Percentiles rank a stretch among this genome's conserved stretches.
These are phyloP conservation scores for Agrochola litura DNA, from an alignment of 2,888 invertebrate species.

Conservation along the genomic window DNA sequence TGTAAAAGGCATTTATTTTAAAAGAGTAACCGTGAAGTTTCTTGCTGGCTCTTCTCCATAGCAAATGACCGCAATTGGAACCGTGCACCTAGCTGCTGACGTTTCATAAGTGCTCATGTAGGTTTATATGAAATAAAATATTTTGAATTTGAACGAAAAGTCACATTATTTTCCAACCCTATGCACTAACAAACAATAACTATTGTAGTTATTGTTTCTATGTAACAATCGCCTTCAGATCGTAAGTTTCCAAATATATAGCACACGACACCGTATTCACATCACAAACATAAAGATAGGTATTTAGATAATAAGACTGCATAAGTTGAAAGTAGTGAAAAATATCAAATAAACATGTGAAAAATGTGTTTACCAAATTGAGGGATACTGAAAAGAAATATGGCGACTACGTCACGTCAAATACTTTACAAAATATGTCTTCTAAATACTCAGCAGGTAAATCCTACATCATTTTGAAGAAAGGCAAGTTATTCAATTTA, in stretches of 20 bases:
- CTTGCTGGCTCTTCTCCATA: no score
- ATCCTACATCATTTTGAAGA: slow-evolving; percentile 14
- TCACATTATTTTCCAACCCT: slow-evolving; percentile 5
- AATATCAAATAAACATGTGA: slow-evolving; percentile 11
- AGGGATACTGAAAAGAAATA: slow-evolving; percentile 29
- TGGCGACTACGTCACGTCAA: neutral
- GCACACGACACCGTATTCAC: neutral
- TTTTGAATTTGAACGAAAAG: neutral
- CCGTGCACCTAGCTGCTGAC: no score
- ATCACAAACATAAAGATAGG: neutral
- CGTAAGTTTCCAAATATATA: slow-evolving; percentile 6
- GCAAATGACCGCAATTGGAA: no score
- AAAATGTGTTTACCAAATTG: slow-evolving; percentile 37
- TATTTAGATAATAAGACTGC: no score
- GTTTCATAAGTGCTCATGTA: no score
- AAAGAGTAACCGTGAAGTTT: no score
- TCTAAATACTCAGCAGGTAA: neutral
- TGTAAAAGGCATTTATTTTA: no score
- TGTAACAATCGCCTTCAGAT: neutral
- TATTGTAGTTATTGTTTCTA: neutral
- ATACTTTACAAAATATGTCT: slow-evolving; percentile 18
- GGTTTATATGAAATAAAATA: no score
- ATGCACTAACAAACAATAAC: slow-evolving; percentile 4
- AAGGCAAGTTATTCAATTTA: slow-evolving; percentile 42
- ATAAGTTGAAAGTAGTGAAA: neutral